Conservation (phyloP, 2,797 vertebrate genomes). For the Sebastes glaucus region DNA sequence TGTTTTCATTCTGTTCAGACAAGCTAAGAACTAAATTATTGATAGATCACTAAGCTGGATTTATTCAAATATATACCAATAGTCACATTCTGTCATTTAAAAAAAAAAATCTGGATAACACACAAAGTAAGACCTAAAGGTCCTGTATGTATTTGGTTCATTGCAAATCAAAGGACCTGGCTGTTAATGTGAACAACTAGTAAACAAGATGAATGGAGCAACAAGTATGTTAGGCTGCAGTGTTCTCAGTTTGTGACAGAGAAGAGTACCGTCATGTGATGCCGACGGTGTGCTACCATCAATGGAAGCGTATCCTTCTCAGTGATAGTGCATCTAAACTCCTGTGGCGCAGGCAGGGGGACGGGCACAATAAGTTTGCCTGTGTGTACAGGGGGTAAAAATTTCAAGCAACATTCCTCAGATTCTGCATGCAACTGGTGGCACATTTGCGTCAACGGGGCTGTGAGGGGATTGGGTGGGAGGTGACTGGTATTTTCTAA, state of each 20-base stretch:
- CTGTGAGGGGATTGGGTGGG: conserved; percentile 61
- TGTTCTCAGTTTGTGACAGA: conserved; percentile 1
- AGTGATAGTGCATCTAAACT: conserved; percentile 36
- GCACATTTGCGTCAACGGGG: conserved; percentile 77
- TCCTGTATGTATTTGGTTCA: not conserved
- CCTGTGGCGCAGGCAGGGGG: conserved; percentile 19
- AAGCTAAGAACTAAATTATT: conserved; percentile 8
- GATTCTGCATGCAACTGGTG: conserved; percentile 80
- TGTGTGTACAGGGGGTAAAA: conserved; percentile 69
- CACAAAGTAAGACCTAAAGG: not conserved
- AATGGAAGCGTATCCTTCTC: conserved; percentile 27
- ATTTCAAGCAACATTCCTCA: conserved; percentile 79
- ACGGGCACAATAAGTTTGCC: conserved; percentile 58
- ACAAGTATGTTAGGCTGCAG: not conserved
- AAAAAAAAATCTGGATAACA: not conserved
- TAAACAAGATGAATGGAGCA: conserved; percentile 3
- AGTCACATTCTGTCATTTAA: not conserved
- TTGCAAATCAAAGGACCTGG: conserved; percentile 1
- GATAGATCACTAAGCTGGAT: not conserved
- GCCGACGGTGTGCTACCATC: conserved; percentile 9
- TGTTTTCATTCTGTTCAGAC: conserved; percentile 34
- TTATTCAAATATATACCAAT: conserved; percentile 7
- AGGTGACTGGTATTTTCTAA: conserved; percentile 76
- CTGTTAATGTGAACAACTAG: not conserved
- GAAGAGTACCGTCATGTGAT: conserved; percentile 33